Conservation (phyloP, 2,113 vertebrate species). For the Hippocampus abdominalis region DNA sequence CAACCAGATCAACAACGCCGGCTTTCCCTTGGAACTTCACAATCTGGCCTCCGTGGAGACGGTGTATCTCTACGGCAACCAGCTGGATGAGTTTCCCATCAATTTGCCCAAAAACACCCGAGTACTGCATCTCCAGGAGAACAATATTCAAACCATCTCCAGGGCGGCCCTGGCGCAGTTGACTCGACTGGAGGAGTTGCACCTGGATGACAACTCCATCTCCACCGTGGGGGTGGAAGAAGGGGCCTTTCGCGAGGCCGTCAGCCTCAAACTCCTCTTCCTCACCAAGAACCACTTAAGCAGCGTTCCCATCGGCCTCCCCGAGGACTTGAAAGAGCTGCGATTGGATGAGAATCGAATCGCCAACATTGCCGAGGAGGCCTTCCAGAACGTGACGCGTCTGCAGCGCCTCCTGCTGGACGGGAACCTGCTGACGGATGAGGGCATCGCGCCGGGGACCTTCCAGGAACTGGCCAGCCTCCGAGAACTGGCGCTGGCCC, state of each 20-base stretch:
- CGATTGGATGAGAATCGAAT: slow-evolving; percentile 95
- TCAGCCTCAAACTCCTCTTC: slow-evolving; percentile 93
- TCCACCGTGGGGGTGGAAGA: slow-evolving; percentile 96
- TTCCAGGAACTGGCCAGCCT: slow-evolving; percentile 88
- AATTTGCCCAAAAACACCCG: slow-evolving; percentile 93
- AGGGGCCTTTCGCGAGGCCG: slow-evolving; percentile 89
- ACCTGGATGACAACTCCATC: slow-evolving; percentile 96
- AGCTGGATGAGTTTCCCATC: slow-evolving; percentile 95
- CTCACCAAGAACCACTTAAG: slow-evolving; percentile 96
- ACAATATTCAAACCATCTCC: slow-evolving; percentile 99
- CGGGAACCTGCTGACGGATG: slow-evolving; percentile 92
- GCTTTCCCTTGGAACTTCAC: slow-evolving; percentile 93
- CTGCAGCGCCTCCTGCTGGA: slow-evolving; percentile 91
- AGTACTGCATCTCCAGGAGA: slow-evolving; percentile 94
- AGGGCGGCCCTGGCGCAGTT: slow-evolving; percentile 89
- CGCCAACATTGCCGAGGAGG: slow-evolving; percentile 87
- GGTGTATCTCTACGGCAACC: slow-evolving; percentile 94
- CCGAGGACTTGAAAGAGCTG: slow-evolving; percentile 86
- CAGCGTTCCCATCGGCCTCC: slow-evolving; percentile 93
- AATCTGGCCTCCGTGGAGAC: slow-evolving; percentile 89
- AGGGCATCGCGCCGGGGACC: slow-evolving; percentile 88
- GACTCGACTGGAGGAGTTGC: slow-evolving; percentile 87
- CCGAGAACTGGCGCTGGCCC: slow-evolving; percentile 87
- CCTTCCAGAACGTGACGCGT: slow-evolving; percentile 91
- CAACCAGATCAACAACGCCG: slow-evolving; percentile 99